Evolutionary conservation across 2,888 invertebrate species (phyloP), one percentile per base, ranked within the genome.

Genomic region (Elysia crispata): DNA sequence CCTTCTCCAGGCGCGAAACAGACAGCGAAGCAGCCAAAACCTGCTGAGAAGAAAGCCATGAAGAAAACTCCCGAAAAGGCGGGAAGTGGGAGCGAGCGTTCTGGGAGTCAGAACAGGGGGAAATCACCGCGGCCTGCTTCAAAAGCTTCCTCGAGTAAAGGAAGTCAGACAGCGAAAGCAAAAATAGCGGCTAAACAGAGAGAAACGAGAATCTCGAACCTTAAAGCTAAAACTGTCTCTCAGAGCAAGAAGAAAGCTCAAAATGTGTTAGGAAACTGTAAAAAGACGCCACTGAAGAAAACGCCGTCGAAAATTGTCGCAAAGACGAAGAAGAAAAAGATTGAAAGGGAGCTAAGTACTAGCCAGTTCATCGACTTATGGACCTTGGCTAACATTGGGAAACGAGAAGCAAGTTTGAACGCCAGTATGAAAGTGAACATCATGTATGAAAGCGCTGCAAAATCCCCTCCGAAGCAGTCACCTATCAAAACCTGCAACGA

Each of bases 331-430:
- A 77, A 76, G 72, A 79, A 77, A 54, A 80, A 77, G 49, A n/a
- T 50, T 6, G 67, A 33, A 1, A 80, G 80, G 69, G 33, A 76
- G 54, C 70, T 80, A 8, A 77, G 70, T 23, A 49, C 75, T 70
- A 76, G 76, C 20, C 60, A 76, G 31, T 77, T 76, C 28, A 66
- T 82, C n/a, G 82, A 81, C 28, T 60, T 78, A 13, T 79, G 82
- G 70, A 64, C 72, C n/a, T 33, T 81, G 15, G 81, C 76, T 25
- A 81, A 84, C 25, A 83, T 86, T 70, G 83, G 86, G 8, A 87
- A 87, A 79, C 78, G 90, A 20, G 87, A 88, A 79, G 90, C 90
- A 66, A 90, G 90, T 83, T 76, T 90, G 49, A 89, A 88, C 84
- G 90, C 90, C 25, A 82, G 85, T 31, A 86, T 87, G 28, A 86